Percentiles rank a stretch among this genome's conserved stretches.
Evolutionary conservation across 2,888 invertebrate species (phyloP).

Genomic region (Cyclophora punctaria): DNA sequence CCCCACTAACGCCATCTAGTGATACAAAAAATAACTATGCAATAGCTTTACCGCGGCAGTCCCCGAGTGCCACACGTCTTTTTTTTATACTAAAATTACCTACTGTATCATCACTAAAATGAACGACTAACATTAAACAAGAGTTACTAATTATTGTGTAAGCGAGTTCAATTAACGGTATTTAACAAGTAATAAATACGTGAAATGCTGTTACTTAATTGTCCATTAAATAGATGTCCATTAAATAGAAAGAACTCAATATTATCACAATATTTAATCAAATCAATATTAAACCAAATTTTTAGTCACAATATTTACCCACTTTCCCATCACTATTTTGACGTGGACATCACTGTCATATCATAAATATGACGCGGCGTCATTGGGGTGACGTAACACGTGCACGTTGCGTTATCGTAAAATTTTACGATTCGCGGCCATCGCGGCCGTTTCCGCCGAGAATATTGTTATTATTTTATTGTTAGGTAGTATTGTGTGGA

Average conservation of each 20-base stretch:
- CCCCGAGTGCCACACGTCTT: no score
- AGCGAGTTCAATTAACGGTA: not conserved
- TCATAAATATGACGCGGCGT: slow-evolving; percentile 55
- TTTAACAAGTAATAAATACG: not conserved
- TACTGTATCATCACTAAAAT: not conserved
- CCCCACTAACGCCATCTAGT: no score
- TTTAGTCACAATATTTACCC: not conserved
- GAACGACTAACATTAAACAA: no score
- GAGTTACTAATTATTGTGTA: no score
- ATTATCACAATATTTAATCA: not conserved
- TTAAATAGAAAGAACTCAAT: not conserved
- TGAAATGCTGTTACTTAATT: not conserved
- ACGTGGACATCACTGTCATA: slow-evolving; percentile 29
- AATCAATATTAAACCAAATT: not conserved
- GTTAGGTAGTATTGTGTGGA: slow-evolving; percentile 23
- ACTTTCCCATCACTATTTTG: not conserved
- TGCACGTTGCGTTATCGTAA: slow-evolving; percentile 61
- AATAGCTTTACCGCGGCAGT: no score
- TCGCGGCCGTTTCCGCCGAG: slow-evolving; percentile 35
- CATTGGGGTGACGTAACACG: slow-evolving; percentile 57
- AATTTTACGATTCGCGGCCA: slow-evolving; percentile 58
- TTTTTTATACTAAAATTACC: not conserved
- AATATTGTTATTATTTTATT: slow-evolving; percentile 21
- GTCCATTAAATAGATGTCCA: not conserved
- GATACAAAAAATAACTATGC: no score